These are phyloP conservation scores for Zaprionus taronus DNA, from an alignment of 1,140 invertebrate genomes.

Conservation along the genomic window DNA sequence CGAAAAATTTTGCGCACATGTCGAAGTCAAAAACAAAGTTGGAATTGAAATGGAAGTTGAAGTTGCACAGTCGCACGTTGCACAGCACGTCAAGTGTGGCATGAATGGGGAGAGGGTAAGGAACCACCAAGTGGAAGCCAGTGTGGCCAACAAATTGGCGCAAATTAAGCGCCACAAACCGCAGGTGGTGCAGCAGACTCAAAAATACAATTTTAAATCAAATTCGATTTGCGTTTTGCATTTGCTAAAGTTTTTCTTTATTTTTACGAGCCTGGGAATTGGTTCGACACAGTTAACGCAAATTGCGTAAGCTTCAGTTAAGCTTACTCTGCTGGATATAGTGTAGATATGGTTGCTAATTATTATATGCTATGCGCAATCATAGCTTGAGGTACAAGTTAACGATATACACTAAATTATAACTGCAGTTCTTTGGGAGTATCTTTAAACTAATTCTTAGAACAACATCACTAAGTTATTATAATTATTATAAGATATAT, in stretches of 20 bases:
- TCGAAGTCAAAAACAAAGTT: slow-evolving; percentile 23
- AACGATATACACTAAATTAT: background rate
- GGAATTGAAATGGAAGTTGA: slow-evolving; percentile 15
- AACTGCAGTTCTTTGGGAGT: background rate
- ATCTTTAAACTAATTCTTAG: background rate
- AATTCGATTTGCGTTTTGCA: slow-evolving; percentile 68
- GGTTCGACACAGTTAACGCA: slow-evolving; percentile 28
- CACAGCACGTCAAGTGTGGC: background rate
- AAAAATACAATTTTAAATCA: slow-evolving; percentile 67
- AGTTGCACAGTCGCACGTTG: background rate
- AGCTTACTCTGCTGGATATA: background rate
- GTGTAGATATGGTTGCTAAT: background rate
- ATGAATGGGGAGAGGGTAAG: background rate
- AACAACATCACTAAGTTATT: background rate
- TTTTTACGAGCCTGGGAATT: slow-evolving; percentile 54
- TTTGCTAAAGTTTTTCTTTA: slow-evolving; percentile 36
- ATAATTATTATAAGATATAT: no score
- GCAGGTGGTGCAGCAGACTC: slow-evolving; percentile 54
- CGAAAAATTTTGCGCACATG: slow-evolving; percentile 30
- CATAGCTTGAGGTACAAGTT: background rate
- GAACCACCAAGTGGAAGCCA: background rate
- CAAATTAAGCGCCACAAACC: slow-evolving; percentile 61
- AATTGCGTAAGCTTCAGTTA: slow-evolving; percentile 52
- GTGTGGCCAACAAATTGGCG: slow-evolving; percentile 66
- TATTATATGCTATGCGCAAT: background rate